phyloP scores from a whole-genome alignment of 1,140 invertebrate species.

The Philotrypesis tridentata region DNA sequence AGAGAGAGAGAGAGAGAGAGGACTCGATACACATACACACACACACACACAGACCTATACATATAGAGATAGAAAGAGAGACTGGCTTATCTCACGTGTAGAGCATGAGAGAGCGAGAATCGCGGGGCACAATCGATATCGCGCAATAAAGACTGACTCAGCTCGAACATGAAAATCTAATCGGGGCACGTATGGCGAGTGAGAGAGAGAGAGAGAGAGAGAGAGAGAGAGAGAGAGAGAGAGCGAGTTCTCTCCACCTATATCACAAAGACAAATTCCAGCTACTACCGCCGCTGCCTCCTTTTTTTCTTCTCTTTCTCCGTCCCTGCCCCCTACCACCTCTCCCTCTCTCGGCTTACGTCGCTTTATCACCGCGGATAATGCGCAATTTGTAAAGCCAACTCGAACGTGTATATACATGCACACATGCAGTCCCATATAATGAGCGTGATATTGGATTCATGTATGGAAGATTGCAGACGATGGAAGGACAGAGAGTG shows the following conservation, averaged over 20 bases:
- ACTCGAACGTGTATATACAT: not conserved
- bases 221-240: not conserved
- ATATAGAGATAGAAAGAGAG: slow-evolving; percentile 13
- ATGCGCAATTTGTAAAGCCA: slow-evolving; percentile 23
- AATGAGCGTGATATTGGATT: slow-evolving; percentile 21
- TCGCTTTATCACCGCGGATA: slow-evolving; percentile 6
- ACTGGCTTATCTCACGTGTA: slow-evolving; percentile 50
- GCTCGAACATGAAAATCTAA: slow-evolving; percentile 44
- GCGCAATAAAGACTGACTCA: slow-evolving; percentile 40
- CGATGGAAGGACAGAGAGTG: no score
- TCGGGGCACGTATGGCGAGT: slow-evolving; percentile 34
- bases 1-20: slow-evolving; percentile 8
- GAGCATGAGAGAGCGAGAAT: slow-evolving; percentile 42
- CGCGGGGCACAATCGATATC: slow-evolving; percentile 38
- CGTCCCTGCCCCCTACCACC: no score
- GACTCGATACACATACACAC: no score
- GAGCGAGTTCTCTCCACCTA: slow-evolving; percentile 10
- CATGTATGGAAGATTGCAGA: no score
- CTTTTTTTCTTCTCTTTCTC: no score
- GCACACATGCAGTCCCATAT: not conserved
- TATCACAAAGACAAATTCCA: slow-evolving; percentile 42
- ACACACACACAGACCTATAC: no score
- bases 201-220: no score
- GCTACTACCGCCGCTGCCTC: not conserved
- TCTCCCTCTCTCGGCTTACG: not conserved